phyloP scores from a whole-genome alignment of 2,113 vertebrate genomes.

The Gadus chalcogrammus region DNA sequence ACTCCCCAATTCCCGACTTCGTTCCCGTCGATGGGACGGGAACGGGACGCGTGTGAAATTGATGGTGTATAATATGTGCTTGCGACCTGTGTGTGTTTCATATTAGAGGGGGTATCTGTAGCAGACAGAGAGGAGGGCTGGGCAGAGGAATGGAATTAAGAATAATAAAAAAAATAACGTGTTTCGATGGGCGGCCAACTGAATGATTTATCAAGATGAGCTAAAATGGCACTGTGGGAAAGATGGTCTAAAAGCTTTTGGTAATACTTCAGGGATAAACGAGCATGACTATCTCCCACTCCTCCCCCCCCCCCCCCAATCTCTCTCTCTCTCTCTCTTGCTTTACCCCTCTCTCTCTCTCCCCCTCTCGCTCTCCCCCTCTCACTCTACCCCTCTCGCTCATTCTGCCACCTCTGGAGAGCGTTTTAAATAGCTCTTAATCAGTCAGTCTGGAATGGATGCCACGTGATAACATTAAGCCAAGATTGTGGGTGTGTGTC shows the following conservation, averaged over 20 bases:
- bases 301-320: not conserved
- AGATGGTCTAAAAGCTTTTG: constrained; percentile 41
- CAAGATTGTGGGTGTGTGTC: constrained; percentile 1
- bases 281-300: not conserved
- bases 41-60: not conserved
- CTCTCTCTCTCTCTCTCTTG: too few relatives aligned
- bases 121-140: not conserved
- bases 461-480: constrained; percentile 33
- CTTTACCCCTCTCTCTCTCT: not conserved
- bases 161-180: not conserved
- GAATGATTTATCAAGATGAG: constrained; percentile 58
- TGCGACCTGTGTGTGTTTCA: not conserved
- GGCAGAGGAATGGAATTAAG: not conserved
- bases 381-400: not conserved
- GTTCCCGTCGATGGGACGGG: too few relatives aligned
- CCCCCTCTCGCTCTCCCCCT: too few relatives aligned
- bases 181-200: constrained; percentile 34
- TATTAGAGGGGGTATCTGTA: not conserved
- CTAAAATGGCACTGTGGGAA: constrained; percentile 52
- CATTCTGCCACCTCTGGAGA: constrained; percentile 3
- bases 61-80: not conserved
- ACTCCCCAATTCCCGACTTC: not conserved
- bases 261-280: constrained; percentile 18
- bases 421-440: constrained; percentile 47
- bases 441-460: constrained; percentile 21